Conservation (phyloP, 2,797 vertebrate genomes). For the Natrix natrix region DNA sequence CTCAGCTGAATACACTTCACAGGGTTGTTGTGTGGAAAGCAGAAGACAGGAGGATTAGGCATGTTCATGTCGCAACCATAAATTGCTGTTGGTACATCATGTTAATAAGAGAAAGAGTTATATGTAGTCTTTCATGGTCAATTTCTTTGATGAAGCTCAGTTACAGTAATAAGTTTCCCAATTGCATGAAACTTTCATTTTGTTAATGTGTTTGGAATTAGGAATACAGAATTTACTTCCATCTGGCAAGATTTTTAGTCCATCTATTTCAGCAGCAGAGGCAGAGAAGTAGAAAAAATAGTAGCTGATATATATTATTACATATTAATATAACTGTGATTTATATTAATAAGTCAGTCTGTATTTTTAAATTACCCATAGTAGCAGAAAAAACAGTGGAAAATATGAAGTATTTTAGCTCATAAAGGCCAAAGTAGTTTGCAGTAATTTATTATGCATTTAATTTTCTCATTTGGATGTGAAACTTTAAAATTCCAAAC, state of each 20-base stretch:
- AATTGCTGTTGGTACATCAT: not conserved
- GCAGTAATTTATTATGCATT: constrained; percentile 36
- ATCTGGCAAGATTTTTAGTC: not conserved
- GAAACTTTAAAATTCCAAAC: not conserved
- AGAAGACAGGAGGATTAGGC: not conserved
- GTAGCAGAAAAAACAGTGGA: constrained; percentile 45
- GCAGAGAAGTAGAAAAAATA: not conserved
- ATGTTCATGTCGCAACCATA: not conserved
- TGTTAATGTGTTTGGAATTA: not conserved
- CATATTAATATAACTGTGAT: constrained; percentile 14
- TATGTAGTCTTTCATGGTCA: not conserved
- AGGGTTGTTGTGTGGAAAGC: not conserved
- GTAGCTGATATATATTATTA: not conserved
- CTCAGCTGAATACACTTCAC: not conserved
- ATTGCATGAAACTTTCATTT: not conserved
- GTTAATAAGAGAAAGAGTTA: not conserved
- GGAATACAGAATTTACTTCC: not conserved
- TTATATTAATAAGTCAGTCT: not conserved
- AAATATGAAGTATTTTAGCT: constrained; percentile 27
- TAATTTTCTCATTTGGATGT: not conserved
- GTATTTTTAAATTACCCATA: constrained; percentile 39
- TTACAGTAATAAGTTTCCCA: not conserved
- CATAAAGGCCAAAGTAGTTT: constrained; percentile 29
- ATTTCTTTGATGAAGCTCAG: not conserved
- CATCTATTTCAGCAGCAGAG: not conserved